Conservation (phyloP, 2,797 vertebrate genomes). For the Fistularia commersonii region DNA sequence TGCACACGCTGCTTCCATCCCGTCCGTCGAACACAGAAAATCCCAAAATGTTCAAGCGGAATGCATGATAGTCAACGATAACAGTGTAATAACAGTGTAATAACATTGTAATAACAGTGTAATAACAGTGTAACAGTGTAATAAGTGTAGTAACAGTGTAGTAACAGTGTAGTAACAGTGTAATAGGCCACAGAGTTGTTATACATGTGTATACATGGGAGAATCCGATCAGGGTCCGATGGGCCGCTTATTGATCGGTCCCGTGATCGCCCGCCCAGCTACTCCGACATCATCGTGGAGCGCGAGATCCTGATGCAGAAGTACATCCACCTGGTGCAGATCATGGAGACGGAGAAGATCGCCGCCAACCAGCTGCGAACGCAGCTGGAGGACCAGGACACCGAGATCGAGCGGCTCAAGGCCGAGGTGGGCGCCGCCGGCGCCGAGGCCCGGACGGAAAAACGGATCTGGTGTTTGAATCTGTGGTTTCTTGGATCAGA, state of each 20-base stretch:
- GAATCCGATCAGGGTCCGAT: no score
- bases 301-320: conserved; percentile 98
- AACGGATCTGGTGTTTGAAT: neutral
- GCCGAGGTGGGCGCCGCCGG: conserved; percentile 79
- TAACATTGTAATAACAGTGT: no score
- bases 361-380: conserved; percentile 94
- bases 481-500: conserved; percentile 57
- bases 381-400: conserved; percentile 97
- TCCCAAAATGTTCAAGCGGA: no score
- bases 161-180: no score
- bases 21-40: neutral
- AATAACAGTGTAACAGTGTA: no score
- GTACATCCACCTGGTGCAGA: conserved; percentile 97
- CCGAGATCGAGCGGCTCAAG: conserved; percentile 94
- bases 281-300: conserved; percentile 91
- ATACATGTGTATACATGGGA: no score
- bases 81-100: no score
- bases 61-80: no score
- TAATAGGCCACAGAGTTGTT: no score
- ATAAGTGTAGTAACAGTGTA: no score
- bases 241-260: neutral
- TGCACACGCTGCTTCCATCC: neutral
- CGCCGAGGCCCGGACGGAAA: conserved; percentile 16
- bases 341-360: conserved; percentile 95
- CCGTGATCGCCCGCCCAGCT: conserved; percentile 67